These are phyloP conservation scores for Anniella stebbinsi DNA, from an alignment of 2,797 vertebrate genomes.

Conservation along the genomic window DNA sequence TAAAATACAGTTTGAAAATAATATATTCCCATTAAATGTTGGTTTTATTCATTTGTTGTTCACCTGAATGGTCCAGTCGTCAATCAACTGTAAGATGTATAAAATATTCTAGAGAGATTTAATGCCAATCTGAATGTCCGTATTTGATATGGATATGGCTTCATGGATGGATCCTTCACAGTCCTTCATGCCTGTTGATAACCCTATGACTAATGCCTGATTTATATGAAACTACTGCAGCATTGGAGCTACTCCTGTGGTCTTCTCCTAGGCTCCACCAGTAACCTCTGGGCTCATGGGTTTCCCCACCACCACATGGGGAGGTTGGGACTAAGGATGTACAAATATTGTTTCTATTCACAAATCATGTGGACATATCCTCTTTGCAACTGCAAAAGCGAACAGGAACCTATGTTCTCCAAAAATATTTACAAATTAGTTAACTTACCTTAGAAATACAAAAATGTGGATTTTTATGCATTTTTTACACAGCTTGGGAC, in stretches of 20 bases:
- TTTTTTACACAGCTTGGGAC: too few species aligned
- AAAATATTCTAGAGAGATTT: not conserved
- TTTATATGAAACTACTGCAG: too few species aligned
- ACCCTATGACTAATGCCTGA: too few species aligned
- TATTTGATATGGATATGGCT: not conserved
- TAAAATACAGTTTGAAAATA: not conserved
- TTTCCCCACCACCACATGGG: not conserved
- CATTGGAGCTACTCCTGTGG: too few species aligned
- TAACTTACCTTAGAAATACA: too few species aligned
- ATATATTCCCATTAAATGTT: not conserved
- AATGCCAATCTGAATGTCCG: not conserved
- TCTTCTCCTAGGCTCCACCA: not conserved
- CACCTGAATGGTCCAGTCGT: not conserved
- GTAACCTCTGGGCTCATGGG: slow-evolving; percentile 16
- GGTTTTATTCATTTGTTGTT: not conserved
- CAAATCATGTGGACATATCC: too few species aligned
- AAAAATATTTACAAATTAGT: too few species aligned
- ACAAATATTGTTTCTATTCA: too few species aligned
- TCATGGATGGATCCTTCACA: not conserved
- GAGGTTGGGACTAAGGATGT: too few species aligned
- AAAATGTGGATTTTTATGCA: too few species aligned
- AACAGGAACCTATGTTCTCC: too few species aligned
- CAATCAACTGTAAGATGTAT: not conserved
- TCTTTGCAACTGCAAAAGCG: too few species aligned
- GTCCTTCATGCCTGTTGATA: not conserved